These are phyloP conservation scores for Stomatorhinus ivindoensis DNA, from an alignment of 2,113 vertebrate species.

Conservation along the genomic window DNA sequence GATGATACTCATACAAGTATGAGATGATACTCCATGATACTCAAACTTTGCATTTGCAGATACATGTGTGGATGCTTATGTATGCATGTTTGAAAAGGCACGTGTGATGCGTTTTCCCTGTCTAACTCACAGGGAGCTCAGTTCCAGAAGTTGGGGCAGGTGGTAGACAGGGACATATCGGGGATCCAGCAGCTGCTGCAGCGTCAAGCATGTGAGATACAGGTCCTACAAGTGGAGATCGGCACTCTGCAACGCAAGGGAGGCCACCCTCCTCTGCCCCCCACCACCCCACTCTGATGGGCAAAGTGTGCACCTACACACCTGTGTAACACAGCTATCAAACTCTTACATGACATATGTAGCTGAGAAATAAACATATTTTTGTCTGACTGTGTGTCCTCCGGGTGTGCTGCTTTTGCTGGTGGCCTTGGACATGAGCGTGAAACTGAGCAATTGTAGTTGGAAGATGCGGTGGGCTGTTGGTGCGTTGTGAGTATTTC, in stretches of 20 bases:
- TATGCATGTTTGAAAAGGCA: neutral
- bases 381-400: neutral
- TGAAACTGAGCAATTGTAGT: neutral
- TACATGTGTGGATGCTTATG: neutral
- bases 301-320: neutral
- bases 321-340: neutral
- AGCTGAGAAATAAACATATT: neutral
- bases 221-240: constrained; percentile 62
- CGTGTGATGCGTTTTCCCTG: neutral
- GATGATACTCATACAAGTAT: neutral
- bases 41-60: neutral
- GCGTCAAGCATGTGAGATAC: constrained; percentile 37
- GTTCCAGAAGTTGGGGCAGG: constrained; percentile 50
- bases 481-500: neutral
- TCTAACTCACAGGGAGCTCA: constrained; percentile 52
- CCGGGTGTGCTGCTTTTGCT: neutral
- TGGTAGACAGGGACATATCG: constrained; percentile 47
- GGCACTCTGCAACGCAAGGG: constrained; percentile 53
- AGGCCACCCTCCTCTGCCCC: constrained; percentile 48
- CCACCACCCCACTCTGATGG: neutral
- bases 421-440: neutral
- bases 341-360: neutral
- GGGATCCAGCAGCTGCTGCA: constrained; percentile 54
- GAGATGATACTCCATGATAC: neutral
- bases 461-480: neutral